Evolutionary conservation across 2,113 vertebrate genomes (phyloP).

Genomic region (Bujurquina vittata): DNA sequence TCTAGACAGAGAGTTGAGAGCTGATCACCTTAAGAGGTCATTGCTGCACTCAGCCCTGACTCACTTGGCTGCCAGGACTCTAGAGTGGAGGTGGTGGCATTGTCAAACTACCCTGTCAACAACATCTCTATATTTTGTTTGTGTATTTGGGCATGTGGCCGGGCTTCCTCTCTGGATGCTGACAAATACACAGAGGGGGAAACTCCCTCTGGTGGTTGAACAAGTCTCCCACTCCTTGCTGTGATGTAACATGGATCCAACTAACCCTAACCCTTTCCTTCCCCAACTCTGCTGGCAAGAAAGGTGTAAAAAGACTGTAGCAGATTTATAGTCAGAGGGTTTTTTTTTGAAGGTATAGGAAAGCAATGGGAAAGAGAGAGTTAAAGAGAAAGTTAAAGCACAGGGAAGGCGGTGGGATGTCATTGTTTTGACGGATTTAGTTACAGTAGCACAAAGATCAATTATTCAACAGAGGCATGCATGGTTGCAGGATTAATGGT

Average conservation of each 20-base stretch:
- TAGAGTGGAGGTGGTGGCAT: slow-evolving; percentile 45
- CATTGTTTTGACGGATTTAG: slow-evolving; percentile 84
- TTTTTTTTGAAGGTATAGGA: background rate
- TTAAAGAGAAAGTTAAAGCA: slow-evolving; percentile 49
- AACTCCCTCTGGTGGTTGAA: slow-evolving; percentile 76
- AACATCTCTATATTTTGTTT: slow-evolving; percentile 52
- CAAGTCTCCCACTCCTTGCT: slow-evolving; percentile 11
- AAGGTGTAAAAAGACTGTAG: background rate
- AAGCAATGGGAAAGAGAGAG: background rate
- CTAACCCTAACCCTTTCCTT: background rate
- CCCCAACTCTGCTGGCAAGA: background rate
- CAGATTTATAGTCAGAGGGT: background rate
- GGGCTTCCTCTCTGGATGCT: slow-evolving; percentile 23
- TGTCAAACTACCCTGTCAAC: slow-evolving; percentile 61
- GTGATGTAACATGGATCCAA: slow-evolving; percentile 16
- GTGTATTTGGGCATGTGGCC: slow-evolving; percentile 29
- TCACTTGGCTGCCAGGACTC: slow-evolving; percentile 51
- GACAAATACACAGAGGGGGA: slow-evolving; percentile 15
- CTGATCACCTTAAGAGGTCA: slow-evolving; percentile 73
- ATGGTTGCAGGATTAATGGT: slow-evolving; percentile 82
- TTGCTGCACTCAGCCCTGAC: slow-evolving; percentile 25
- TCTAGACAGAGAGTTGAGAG: slow-evolving; percentile 64
- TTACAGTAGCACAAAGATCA: slow-evolving; percentile 83
- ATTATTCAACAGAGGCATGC: slow-evolving; percentile 82
- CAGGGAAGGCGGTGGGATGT: slow-evolving; percentile 56